Conservation (phyloP, 2,113 vertebrate genomes). For the Oreochromis niloticus region DNA sequence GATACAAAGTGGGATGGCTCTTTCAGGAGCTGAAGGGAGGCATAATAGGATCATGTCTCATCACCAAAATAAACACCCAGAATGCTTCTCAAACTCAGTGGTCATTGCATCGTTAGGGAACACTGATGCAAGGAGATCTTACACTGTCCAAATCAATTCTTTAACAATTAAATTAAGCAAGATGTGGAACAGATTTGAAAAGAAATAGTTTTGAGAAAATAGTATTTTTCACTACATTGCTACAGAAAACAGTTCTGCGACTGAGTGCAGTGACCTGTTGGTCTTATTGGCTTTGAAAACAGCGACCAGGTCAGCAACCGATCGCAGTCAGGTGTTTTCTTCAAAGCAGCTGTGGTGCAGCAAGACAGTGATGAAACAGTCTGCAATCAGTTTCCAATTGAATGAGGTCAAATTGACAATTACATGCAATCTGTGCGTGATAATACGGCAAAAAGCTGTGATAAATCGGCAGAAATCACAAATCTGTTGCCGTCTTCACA, state of each 20-base stretch:
- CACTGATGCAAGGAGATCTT: background rate
- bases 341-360: background rate
- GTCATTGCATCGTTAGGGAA: background rate
- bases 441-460: background rate
- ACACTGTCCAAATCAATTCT: background rate
- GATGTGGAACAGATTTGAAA: background rate
- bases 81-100: background rate
- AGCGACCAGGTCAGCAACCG: background rate
- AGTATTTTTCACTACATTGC: background rate
- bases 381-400: background rate
- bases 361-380: background rate
- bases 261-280: background rate
- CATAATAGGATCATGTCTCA: background rate
- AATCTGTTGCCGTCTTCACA: background rate
- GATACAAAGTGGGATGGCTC: constrained; percentile 16
- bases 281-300: background rate
- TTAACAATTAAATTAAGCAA: background rate
- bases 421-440: background rate
- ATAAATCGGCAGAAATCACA: background rate
- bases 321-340: background rate
- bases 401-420: background rate
- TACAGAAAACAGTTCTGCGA: background rate
- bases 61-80: background rate
- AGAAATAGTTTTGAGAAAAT: background rate
- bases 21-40: background rate